These are phyloP conservation scores for Channa striata DNA, from an alignment of 2,797 vertebrate species.

Conservation along the genomic window DNA sequence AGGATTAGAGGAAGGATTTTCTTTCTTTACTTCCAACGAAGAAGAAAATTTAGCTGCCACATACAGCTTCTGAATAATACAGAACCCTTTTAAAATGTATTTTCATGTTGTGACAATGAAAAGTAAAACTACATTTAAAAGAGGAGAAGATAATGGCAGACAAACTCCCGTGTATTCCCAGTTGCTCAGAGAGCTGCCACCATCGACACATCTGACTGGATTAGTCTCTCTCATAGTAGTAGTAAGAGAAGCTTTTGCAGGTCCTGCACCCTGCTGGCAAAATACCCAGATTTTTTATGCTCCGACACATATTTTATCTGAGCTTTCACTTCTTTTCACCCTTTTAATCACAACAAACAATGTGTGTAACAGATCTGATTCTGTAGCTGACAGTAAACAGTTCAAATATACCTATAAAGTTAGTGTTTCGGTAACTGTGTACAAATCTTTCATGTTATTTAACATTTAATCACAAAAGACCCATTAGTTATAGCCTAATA, in stretches of 20 bases:
- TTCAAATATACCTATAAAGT: too few relatives aligned
- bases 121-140: not conserved
- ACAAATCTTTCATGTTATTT: too few relatives aligned
- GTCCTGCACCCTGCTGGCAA: not conserved
- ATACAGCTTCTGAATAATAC: too few relatives aligned
- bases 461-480: not conserved
- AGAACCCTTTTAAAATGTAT: too few relatives aligned
- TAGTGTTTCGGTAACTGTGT: not conserved
- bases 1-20: too few relatives aligned
- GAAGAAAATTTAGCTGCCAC: too few relatives aligned
- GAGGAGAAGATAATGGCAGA: not conserved
- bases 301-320: not conserved
- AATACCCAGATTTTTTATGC: not conserved
- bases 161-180: not conserved
- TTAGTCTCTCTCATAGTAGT: not conserved
- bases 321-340: too few relatives aligned
- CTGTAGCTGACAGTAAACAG: too few relatives aligned
- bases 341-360: not conserved
- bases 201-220: not conserved
- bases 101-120: not conserved
- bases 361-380: not conserved
- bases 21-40: not conserved
- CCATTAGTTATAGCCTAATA: not conserved
- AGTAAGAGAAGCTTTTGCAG: not conserved
- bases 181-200: not conserved